phyloP scores from a whole-genome alignment of 2,888 invertebrate genomes.

The Podotricha telesiphe region DNA sequence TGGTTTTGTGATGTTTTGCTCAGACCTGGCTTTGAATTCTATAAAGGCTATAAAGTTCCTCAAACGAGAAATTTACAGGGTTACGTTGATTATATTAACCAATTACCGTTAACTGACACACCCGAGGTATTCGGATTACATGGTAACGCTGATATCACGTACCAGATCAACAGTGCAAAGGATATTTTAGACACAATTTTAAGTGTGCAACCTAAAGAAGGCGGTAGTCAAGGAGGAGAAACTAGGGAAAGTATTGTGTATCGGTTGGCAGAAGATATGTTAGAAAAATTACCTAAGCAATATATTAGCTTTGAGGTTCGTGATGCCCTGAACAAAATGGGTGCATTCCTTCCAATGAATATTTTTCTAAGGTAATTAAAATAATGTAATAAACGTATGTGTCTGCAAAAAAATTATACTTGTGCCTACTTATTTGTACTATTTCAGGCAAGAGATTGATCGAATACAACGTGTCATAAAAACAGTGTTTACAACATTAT shows the following conservation, averaged over 20 bases:
- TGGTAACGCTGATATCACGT: slow-evolving; percentile 97
- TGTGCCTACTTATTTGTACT: background rate
- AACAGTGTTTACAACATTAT: slow-evolving; percentile 90
- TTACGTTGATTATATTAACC: slow-evolving; percentile 94
- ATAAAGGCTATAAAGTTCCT: slow-evolving; percentile 96
- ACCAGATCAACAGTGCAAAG: slow-evolving; percentile 98
- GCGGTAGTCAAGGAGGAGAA: slow-evolving; percentile 95
- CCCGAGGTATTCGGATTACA: slow-evolving; percentile 99
- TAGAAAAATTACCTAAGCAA: slow-evolving; percentile 88
- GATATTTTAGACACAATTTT: slow-evolving; percentile 96
- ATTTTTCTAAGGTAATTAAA: slow-evolving; percentile 89
- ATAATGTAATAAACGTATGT: background rate
- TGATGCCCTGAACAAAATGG: slow-evolving; percentile 95
- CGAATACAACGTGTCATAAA: slow-evolving; percentile 94
- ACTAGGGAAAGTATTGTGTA: slow-evolving; percentile 96
- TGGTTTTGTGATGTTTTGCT: slow-evolving; percentile 97
- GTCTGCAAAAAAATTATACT: too few species aligned
- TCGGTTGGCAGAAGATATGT: slow-evolving; percentile 96
- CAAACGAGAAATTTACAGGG: slow-evolving; percentile 89
- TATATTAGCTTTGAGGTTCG: slow-evolving; percentile 95
- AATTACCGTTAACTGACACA: slow-evolving; percentile 92
- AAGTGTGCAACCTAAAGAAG: slow-evolving; percentile 98
- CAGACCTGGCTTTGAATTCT: slow-evolving; percentile 95
- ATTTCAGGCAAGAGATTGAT: slow-evolving; percentile 87
- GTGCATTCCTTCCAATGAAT: slow-evolving; percentile 96